Percentiles rank a stretch among this genome's conserved stretches.
phyloP scores from a whole-genome alignment of 2,888 invertebrate genomes.

The Cyrtodaria siliqua region DNA sequence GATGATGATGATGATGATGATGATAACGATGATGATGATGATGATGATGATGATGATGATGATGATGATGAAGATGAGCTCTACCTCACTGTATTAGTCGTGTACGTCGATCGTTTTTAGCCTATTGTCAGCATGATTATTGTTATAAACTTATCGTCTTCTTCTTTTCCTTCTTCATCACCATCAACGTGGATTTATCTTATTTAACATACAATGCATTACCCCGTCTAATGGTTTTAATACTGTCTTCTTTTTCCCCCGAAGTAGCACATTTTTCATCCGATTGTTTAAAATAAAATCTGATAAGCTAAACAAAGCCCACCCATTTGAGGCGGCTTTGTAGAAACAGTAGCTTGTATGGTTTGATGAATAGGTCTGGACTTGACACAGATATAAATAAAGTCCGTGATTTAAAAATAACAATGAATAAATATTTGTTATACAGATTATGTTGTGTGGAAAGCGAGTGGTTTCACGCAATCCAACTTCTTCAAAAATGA shows the following conservation, averaged over 20 bases:
- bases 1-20: neutral
- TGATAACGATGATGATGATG: neutral
- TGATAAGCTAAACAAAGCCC: constrained; percentile 33
- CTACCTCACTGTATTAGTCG: too few relatives aligned
- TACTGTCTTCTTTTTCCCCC: too few relatives aligned
- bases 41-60: constrained; percentile 3
- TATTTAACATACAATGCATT: too few relatives aligned
- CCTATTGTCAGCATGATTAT: too few relatives aligned
- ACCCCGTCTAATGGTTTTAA: too few relatives aligned
- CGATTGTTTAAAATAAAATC: constrained; percentile 30
- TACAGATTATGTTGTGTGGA: too few relatives aligned
- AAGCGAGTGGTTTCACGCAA: too few relatives aligned
- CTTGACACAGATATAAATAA: constrained; percentile 34
- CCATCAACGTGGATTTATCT: too few relatives aligned
- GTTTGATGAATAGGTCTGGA: constrained; percentile 27
- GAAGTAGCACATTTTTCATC: constrained; percentile 36
- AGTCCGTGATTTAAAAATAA: constrained; percentile 18
- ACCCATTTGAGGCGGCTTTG: constrained; percentile 21
- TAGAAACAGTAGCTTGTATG: constrained; percentile 8
- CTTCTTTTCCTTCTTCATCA: too few relatives aligned
- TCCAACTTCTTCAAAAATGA: too few relatives aligned
- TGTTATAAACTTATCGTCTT: too few relatives aligned
- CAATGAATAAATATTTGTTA: constrained; percentile 49
- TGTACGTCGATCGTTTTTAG: too few relatives aligned
- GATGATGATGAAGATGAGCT: constrained; percentile 1